Evolutionary conservation across 1,140 invertebrate species (phyloP), one percentile per base, ranked within the genome.

Genomic region (Neodiprion fabricii): DNA sequence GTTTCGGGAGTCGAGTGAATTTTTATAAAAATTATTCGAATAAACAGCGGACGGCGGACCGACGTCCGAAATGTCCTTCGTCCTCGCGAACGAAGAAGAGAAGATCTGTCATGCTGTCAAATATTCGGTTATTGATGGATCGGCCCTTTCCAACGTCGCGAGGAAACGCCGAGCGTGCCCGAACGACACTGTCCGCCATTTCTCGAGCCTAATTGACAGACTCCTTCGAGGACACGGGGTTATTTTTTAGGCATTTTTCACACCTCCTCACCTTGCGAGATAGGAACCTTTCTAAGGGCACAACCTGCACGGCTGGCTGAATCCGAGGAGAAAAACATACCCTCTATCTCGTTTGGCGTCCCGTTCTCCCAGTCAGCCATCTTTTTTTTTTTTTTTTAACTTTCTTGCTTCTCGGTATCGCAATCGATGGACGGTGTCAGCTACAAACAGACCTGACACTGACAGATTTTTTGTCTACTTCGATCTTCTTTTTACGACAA

Each of bases 61-160:
- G 53, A 4, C 53, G 11, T 61, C 53, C 28, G 28, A 40, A 17
- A 17, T 61, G n/a, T 9, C 53, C 53, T 61, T 61, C 53, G 9
- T 61, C 53, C 9, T 61, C 53, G 53, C 3, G 11, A 14, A 61
- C 11, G 9, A 17, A 9, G 53, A 9, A 17, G 53, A 17, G 53
- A 40, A 40, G 53, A 61, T 61, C 53, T 61, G 53, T 61, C 53
- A 61, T 61, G 3, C 53, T 61, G 53, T 61, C 53, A 61, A 61
- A 61, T 61, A 61, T 61, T 61, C 53, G 53, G 53, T 61, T 61
- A 61, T 61, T 61, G 53, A 61, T 61, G 53, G 53, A 61, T 61
- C 53, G 3, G 53, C 53, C 53, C 53, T 61, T 61, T 12, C n/a
- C 53, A 9, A 61, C 8, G 28, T 17, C 28, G 5, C 28, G 9